These are phyloP conservation scores for Ylistrum balloti DNA, from an alignment of 1,140 invertebrate species.

Conservation along the genomic window DNA sequence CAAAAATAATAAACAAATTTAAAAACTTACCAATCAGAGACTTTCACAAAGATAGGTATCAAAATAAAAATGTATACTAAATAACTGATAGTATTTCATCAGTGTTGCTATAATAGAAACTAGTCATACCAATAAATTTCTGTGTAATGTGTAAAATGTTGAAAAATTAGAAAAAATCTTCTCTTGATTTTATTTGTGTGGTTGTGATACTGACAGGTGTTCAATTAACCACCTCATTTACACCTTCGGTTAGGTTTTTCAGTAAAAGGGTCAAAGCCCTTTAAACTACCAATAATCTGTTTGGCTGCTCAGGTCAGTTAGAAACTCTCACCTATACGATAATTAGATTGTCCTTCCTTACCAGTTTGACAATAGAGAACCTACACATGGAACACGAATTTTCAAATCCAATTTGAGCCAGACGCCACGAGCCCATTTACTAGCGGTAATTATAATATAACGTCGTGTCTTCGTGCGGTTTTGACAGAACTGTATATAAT, in stretches of 20 bases:
- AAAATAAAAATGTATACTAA: no score
- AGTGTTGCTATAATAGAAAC: no score
- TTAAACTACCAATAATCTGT: not conserved
- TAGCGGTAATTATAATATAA: not conserved
- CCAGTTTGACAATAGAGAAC: not conserved
- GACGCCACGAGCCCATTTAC: slow-evolving; percentile 6
- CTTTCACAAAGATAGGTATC: no score
- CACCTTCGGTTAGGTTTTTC: not conserved
- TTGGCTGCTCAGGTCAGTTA: not conserved
- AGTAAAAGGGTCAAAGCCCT: not conserved
- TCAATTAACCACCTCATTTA: no score
- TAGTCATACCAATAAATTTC: no score
- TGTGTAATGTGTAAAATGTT: no score
- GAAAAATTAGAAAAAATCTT: no score
- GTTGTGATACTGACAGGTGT: no score
- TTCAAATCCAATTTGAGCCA: slow-evolving; percentile 15
- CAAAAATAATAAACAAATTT: no score
- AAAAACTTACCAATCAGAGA: no score
- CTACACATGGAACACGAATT: not conserved
- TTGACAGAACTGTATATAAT: not conserved
- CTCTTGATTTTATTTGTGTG: no score
- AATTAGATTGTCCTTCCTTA: not conserved
- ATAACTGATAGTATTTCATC: no score
- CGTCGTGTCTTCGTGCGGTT: not conserved
- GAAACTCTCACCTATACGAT: not conserved